Evolutionary conservation across 2,888 invertebrate species (phyloP).

Genomic region (Acronicta leporina): DNA sequence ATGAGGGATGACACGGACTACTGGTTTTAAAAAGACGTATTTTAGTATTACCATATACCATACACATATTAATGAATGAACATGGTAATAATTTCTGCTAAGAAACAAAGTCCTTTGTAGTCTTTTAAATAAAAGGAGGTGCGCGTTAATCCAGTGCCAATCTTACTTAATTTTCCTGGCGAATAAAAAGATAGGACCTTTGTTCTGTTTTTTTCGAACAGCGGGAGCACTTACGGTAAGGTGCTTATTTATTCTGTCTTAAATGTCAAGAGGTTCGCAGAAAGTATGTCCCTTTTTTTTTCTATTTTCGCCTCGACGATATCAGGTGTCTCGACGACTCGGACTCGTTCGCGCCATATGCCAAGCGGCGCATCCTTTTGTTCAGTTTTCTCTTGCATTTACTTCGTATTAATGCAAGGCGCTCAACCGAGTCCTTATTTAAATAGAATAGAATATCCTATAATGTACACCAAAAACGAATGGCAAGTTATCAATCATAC

Average conservation of each 20-base stretch:
- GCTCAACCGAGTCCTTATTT: constrained; percentile 12
- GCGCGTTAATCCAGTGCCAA: constrained; percentile 21
- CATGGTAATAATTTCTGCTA: too few relatives aligned
- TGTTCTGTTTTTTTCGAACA: constrained; percentile 26
- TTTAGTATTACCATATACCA: constrained; percentile 2
- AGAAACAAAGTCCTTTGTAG: constrained; percentile 27
- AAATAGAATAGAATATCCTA: constrained; percentile 17
- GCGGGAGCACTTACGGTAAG: constrained; percentile 17
- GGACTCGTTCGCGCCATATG: constrained; percentile 57
- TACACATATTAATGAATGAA: background rate
- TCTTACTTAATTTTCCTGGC: constrained; percentile 30
- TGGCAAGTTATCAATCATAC: too few relatives aligned
- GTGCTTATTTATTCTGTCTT: constrained; percentile 32
- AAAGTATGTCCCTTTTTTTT: constrained; percentile 16
- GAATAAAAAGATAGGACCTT: constrained; percentile 27
- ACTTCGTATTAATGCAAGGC: constrained; percentile 19
- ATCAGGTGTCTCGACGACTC: constrained; percentile 51
- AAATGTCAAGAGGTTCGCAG: constrained; percentile 41
- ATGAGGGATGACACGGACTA: constrained; percentile 34
- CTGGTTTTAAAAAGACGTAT: constrained; percentile 17
- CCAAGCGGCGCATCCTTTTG: constrained; percentile 32
- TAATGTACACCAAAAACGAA: too few relatives aligned
- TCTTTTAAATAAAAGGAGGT: constrained; percentile 22
- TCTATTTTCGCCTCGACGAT: constrained; percentile 29
- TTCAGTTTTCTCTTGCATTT: constrained; percentile 27